Evolutionary conservation across 2,888 invertebrate species (phyloP), one percentile per base, ranked within the genome.

Genomic region (Eristalis tenax): DNA sequence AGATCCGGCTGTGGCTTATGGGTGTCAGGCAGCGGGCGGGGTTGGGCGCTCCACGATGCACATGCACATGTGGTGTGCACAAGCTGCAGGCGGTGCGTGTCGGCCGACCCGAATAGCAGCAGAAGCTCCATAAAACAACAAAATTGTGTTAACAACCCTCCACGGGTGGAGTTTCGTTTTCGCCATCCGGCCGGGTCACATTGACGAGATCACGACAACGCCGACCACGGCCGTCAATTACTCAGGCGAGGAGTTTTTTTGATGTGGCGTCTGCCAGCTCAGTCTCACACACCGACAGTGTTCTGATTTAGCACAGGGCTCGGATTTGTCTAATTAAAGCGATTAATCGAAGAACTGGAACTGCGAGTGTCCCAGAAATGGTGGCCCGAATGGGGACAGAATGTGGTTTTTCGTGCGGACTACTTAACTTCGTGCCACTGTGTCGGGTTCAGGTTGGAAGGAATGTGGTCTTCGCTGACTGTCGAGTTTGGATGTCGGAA

Each of bases 71-170:
- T 83, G 83, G 77, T 32, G 32, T 63, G 70, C 83, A 83, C 75
- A 79, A 87, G 83, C 83, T 66, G 87, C 79, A 87, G 76, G 83
- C 79, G 79, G 71, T 87, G 87, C 87, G 83, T 87, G 83, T 87
- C 87, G 77, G 79, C 71, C 87, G 83, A 87, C 83, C 83, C 79
- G 82, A 82, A 86, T 83, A 75, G 70, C 35, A 64, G 70, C 65
- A 35, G 59, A 73, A 50, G 69, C 69, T 70, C 82, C 77, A 86
- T 86, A 77, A 83, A 75, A 50, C 50, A 50, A 50, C 50, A 50
- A 50, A 18, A 83, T 79, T 79, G 74, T 64, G 75, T 83, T 75
- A 78, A 83, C 70, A 87, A 83, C 63, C 79, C 74, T 70, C 18
- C 38, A 59, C n/a, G 6, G 65, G 57, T 59, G 66, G 26, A 66